Base-by-base conservation (phyloP, 1,140 invertebrate species). In the Drosophila sechellia region DNA sequence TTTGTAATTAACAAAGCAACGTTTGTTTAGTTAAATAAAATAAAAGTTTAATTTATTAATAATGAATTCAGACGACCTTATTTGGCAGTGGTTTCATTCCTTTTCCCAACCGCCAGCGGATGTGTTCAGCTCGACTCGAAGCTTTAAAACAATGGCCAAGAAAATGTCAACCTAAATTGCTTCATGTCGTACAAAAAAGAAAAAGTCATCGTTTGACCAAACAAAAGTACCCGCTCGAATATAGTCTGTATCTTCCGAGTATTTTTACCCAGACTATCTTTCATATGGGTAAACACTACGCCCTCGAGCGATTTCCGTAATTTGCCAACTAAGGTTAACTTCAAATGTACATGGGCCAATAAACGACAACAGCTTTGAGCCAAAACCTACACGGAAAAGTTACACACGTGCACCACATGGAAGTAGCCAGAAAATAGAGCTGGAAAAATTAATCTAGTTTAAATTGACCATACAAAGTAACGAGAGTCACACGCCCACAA, bases 1-100 rank as follows among this genome's bases (percentile, higher is more conserved):
- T 89, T 80, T 87, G 84, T 89, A 71, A 87, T 87, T 87, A 87
- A 87, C 84, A 75, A 77, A 43, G 40, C 73, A 73, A 79, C 49
- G 34, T 64, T 42, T 83, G 77, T 69, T 74, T 89, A 79, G 84
- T 87, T 87, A 72, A 89, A 84, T 89, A 80, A 79, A 87, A 83
- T 53, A 59, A 83, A 78, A 80, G 60, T 83, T 83, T 84, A 84
- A 87, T 84, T 87, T 87, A 87, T 87, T 89, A 79, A 87, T 76
- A 75, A 81, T 70, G 68, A 83, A 58, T 43, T 13, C 52, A 20
- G 34, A 5, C 4, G 31, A 15, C 50, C 61, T 61, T 66, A 52
- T 75, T 74, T 60, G 70, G 69, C 22, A n/a, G 53, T 52, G 40
- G n/a, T 27, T 25, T 45, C 11, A 55, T 22, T 11, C 8, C 31